phyloP scores from a whole-genome alignment of 2,113 vertebrate species.

The Xiphophorus maculatus region DNA sequence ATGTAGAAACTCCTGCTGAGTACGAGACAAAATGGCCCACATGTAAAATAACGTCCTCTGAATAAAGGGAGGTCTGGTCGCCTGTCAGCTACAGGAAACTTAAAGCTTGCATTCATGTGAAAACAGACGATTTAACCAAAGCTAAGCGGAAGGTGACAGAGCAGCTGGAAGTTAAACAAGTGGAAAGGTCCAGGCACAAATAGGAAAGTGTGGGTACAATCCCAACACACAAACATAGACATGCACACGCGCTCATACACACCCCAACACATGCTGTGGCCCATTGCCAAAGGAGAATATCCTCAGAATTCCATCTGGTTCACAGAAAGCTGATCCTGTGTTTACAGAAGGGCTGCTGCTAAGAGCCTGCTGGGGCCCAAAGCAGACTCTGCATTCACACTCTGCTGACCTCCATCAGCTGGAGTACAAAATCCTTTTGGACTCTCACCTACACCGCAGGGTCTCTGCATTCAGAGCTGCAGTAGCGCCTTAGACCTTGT shows the following conservation, averaged over 20 bases:
- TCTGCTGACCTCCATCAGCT: conserved; percentile 53
- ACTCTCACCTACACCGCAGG: conserved; percentile 29
- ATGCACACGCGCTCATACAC: background rate
- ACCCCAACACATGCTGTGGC: conserved; percentile 18
- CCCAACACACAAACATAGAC: too few species aligned
- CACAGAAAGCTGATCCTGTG: conserved; percentile 46
- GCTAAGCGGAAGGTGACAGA: conserved; percentile 27
- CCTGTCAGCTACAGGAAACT: conserved; percentile 38
- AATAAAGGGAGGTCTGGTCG: conserved; percentile 13
- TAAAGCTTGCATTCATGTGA: conserved; percentile 27
- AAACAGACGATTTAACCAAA: conserved; percentile 46
- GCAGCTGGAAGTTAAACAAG: conserved; percentile 30
- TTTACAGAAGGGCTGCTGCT: conserved; percentile 25
- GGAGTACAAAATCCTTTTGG: conserved; percentile 17
- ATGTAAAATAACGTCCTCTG: background rate
- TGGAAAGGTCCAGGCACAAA: conserved; percentile 25
- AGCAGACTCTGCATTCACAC: conserved; percentile 44
- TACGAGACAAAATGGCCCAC: conserved; percentile 3
- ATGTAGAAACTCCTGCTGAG: background rate
- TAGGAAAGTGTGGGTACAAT: background rate
- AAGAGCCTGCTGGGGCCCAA: conserved; percentile 39
- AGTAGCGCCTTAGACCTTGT: conserved; percentile 3
- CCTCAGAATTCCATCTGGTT: conserved; percentile 42
- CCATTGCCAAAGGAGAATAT: conserved; percentile 40
- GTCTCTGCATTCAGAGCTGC: conserved; percentile 15